Percentiles rank a stretch among this genome's conserved stretches.
Evolutionary conservation across 2,797 vertebrate genomes (phyloP).

Genomic region (Acanthurus tractus): DNA sequence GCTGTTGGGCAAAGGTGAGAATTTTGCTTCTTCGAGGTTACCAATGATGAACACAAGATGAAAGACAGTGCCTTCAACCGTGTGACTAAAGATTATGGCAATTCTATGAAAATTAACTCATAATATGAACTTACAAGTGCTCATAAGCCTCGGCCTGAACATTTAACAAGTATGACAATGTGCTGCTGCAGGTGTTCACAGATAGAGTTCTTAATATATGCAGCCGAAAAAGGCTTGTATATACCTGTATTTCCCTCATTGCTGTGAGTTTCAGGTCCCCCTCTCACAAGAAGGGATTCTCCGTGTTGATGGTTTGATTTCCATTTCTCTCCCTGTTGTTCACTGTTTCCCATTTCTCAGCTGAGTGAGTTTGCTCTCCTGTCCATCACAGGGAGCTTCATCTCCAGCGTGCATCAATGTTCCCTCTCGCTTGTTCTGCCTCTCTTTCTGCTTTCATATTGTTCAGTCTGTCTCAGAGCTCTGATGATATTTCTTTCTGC

Average conservation of each 20-base stretch:
- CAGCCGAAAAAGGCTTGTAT: background rate
- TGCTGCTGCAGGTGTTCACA: too few relatives aligned
- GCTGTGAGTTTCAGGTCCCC: background rate
- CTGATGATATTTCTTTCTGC: constrained; percentile 16
- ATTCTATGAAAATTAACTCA: background rate
- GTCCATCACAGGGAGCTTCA: constrained; percentile 57
- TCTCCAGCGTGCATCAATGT: constrained; percentile 55
- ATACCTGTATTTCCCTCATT: background rate
- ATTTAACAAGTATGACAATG: background rate
- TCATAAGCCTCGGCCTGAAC: too few relatives aligned
- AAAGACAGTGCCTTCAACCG: background rate
- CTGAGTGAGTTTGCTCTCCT: constrained; percentile 49
- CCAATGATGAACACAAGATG: background rate
- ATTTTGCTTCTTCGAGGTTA: background rate
- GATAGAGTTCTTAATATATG: background rate
- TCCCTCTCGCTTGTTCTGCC: constrained; percentile 29
- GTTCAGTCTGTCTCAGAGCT: constrained; percentile 13
- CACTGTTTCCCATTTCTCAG: constrained; percentile 47
- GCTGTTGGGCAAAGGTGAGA: background rate
- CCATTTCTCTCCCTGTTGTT: constrained; percentile 24
- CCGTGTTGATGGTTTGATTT: constrained; percentile 37
- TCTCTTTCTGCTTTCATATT: constrained; percentile 18
- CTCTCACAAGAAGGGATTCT: constrained; percentile 15
- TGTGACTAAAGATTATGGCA: background rate
- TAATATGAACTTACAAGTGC: background rate